Evolutionary conservation across 30 jellyfish, hydroid and myxozoan genomes (phyloP).

Genomic region (Catostylus mosaicus): DNA sequence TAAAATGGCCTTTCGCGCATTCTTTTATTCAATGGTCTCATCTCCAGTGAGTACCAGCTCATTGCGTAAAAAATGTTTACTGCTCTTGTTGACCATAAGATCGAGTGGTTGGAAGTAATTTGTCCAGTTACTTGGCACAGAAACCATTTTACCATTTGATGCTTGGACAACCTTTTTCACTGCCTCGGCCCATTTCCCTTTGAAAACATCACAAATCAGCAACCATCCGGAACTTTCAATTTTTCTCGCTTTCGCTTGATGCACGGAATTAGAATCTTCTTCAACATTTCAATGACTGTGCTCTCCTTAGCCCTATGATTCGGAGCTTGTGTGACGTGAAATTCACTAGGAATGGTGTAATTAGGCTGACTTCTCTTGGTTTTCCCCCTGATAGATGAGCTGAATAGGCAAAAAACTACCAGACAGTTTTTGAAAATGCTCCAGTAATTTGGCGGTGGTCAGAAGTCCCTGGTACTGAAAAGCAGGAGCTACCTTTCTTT

Average conservation of each 20-base stretch:
- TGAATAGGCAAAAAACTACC: slow-evolving; percentile 53
- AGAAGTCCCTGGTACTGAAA: slow-evolving; percentile 40
- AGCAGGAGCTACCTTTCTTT: slow-evolving; percentile 19
- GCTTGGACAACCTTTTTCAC: slow-evolving; percentile 34
- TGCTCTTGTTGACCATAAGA: slow-evolving; percentile 52
- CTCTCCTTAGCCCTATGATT: slow-evolving; percentile 61
- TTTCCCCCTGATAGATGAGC: slow-evolving; percentile 47
- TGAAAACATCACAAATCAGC: slow-evolving; percentile 60
- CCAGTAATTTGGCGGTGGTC: slow-evolving; percentile 63
- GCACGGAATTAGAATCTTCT: slow-evolving; percentile 50
- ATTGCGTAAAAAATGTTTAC: slow-evolving; percentile 43
- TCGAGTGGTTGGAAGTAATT: slow-evolving; percentile 65
- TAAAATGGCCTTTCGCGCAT: too few species aligned
- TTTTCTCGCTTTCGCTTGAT: slow-evolving; percentile 19
- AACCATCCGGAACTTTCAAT: slow-evolving; percentile 13
- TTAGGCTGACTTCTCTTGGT: slow-evolving; percentile 55
- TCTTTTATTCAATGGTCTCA: too few species aligned
- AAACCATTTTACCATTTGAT: slow-evolving; percentile 52
- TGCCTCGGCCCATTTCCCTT: slow-evolving; percentile 75
- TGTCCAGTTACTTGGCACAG: slow-evolving; percentile 74
- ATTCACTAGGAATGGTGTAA: slow-evolving; percentile 22
- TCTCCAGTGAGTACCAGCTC: slow-evolving; percentile 43
- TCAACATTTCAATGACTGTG: slow-evolving; percentile 19
- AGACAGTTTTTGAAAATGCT: slow-evolving; percentile 47
- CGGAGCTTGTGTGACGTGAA: slow-evolving; percentile 67